Conservation (phyloP, 2,113 vertebrate genomes). For the Saccopteryx bilineata region DNA sequence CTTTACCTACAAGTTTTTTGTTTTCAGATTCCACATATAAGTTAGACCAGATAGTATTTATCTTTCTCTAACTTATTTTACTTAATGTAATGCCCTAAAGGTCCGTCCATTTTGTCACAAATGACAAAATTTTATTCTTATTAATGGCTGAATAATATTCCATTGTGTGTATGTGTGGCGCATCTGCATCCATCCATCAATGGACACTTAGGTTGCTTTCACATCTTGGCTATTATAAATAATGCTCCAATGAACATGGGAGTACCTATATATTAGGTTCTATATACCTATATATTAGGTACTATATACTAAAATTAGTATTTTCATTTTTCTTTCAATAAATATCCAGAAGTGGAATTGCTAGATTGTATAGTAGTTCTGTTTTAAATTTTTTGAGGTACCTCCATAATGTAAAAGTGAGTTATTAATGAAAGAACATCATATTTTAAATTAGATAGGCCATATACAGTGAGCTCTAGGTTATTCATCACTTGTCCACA, state of each 20-base stretch:
- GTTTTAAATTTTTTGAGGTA: background rate
- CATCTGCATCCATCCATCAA: background rate
- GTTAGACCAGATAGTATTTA: background rate
- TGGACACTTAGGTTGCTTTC: background rate
- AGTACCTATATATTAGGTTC: background rate
- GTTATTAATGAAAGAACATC: background rate
- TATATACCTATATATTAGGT: no score
- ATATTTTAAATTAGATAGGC: slow-evolving; percentile 4
- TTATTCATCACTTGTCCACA: background rate
- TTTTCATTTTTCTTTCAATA: background rate
- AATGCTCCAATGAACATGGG: background rate
- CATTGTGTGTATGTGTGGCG: background rate
- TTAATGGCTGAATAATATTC: background rate
- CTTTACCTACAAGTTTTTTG: background rate
- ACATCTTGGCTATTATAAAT: slow-evolving; percentile 20
- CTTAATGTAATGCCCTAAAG: background rate
- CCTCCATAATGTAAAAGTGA: background rate
- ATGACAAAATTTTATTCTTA: background rate
- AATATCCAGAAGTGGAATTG: slow-evolving; percentile 14
- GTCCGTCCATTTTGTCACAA: background rate
- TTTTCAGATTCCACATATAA: background rate
- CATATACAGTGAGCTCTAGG: background rate
- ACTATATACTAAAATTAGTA: background rate
- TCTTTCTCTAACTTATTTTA: slow-evolving; percentile 37
- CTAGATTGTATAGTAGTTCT: background rate